Percentiles rank a stretch among this genome's conserved stretches.
Evolutionary conservation across 2,797 vertebrate genomes (phyloP).

Genomic region (Sebastes reedi): DNA sequence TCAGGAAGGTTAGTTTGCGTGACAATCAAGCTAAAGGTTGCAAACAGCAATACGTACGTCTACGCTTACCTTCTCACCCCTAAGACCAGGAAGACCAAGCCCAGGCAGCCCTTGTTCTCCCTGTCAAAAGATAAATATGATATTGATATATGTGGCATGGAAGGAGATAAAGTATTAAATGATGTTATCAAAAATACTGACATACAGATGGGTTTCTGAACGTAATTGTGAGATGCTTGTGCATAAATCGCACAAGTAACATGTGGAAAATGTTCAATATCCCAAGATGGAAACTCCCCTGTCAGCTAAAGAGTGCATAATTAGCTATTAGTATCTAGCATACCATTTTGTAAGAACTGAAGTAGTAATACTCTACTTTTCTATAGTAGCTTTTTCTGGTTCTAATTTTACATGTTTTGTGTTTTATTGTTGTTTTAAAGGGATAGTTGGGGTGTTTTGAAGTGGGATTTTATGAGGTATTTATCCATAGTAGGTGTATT

Average conservation of each 20-base stretch:
- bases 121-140: constrained; percentile 53
- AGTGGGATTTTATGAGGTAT: no score
- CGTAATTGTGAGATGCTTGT: not conserved
- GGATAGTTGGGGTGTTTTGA: no score
- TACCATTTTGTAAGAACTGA: not conserved
- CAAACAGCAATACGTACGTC: not conserved
- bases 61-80: constrained; percentile 80
- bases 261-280: not conserved
- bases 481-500: no score
- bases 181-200: not conserved
- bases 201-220: not conserved
- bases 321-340: not conserved
- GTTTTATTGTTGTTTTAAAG: not conserved
- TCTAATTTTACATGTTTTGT: not conserved
- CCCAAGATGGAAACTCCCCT: no score
- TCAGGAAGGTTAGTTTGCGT: not conserved
- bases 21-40: not conserved
- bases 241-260: not conserved
- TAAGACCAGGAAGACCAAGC: constrained; percentile 63
- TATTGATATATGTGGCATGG: not conserved
- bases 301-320: not conserved
- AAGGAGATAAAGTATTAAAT: not conserved
- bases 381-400: not conserved
- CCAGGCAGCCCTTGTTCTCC: constrained; percentile 77
- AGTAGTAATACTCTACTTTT: not conserved